Base-by-base conservation (phyloP, 2,888 invertebrate species). In the Hemicrepidius hirtus region DNA sequence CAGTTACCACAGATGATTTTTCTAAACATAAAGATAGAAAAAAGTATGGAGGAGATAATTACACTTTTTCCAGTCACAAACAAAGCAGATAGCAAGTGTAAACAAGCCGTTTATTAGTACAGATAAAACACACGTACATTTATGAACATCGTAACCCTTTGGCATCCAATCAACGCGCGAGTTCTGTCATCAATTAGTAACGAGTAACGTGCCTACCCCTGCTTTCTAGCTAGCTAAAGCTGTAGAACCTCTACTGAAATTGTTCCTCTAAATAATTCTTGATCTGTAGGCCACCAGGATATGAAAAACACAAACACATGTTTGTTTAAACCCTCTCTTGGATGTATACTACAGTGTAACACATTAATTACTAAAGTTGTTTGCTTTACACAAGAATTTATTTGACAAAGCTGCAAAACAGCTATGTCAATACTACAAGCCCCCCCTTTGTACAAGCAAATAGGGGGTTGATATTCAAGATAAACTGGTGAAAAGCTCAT, bases 81-180 rank as follows among this genome's bases (percentile, higher is more conserved):
- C 46, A 68, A 46, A 20, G 28, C 41, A 32, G 49, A 68, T 40
- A 60, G 28, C 57, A 46, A 67, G 60, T 68, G 55, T 41, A 55
- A 66, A 53, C 55, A 60, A 24, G 49, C 21, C 37, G 37, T 60
- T 60, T 68, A 62, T 68, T 68, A 68, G 41, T 35, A 50, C 37
- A 68, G 68, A 68, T 62, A 68, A 68, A 62, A 62, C 68, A 63
- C 68, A 62, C 40, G 53, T 68, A 68, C 68, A 68, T 68, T 68
- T 57, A 68, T 68, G 62, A 68, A 53, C 49, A 62, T 62, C 62
- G 59, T 24, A 68, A 62, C 68, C 62, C 62, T 60, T 46, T 68
- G 41, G 49, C 68, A 41, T 53, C 68, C 68, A 68, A 68, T 68
- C 68, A 68, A 68, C 62, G 50, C 35, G 9, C 60, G 41, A 60